These are phyloP conservation scores for Platalea minor DNA, from an alignment of 2,797 vertebrate genomes.

Conservation along the genomic window DNA sequence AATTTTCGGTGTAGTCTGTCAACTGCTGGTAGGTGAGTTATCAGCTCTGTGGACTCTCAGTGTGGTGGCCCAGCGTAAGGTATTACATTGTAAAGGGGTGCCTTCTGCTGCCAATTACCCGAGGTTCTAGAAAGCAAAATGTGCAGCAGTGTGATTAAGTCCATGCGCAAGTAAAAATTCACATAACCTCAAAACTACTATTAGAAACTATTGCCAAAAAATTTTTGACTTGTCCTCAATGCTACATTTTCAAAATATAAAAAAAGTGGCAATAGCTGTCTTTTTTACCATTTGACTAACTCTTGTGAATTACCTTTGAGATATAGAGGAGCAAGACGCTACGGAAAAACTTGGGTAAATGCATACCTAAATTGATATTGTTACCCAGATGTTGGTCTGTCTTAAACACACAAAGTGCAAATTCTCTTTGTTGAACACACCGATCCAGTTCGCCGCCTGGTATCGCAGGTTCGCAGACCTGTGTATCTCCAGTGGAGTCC, in stretches of 20 bases:
- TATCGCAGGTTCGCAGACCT: neutral
- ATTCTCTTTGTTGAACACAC: neutral
- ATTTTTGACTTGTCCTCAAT: neutral
- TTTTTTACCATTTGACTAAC: neutral
- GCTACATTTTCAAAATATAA: neutral
- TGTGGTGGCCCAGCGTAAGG: slow-evolving; percentile 15
- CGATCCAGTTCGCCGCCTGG: neutral
- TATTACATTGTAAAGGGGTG: neutral
- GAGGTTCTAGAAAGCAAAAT: neutral
- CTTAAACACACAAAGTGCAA: neutral
- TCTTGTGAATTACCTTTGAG: neutral
- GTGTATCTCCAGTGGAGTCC: neutral
- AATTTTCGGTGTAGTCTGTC: slow-evolving; percentile 68
- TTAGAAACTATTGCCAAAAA: neutral
- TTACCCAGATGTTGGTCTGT: neutral
- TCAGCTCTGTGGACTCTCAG: neutral
- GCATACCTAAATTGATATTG: neutral
- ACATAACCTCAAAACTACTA: neutral
- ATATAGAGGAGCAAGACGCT: neutral
- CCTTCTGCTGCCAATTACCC: slow-evolving; percentile 37
- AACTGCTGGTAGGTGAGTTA: slow-evolving; percentile 51
- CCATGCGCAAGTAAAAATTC: neutral
- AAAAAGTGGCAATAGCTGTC: neutral
- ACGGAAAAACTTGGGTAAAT: neutral
- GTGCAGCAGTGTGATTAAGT: neutral